Evolutionary conservation across 1,140 invertebrate genomes (phyloP).

Genomic region (Drosophila santomea): DNA sequence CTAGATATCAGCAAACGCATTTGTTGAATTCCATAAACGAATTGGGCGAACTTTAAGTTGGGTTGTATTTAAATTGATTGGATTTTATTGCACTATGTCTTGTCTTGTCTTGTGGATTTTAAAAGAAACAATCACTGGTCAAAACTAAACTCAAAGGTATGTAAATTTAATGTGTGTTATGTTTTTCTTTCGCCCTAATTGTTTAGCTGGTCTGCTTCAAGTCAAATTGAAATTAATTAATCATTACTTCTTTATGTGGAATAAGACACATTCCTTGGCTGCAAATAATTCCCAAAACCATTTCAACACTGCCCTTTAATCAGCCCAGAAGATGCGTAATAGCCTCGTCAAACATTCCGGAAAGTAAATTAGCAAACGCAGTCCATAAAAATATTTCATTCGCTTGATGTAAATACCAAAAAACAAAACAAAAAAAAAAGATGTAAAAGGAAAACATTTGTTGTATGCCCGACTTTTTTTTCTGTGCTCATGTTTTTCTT

Average conservation of each 20-base stretch:
- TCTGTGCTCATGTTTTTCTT: constrained; percentile 30
- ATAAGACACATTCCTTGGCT: neutral
- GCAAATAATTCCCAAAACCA: constrained; percentile 1
- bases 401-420: constrained; percentile 1
- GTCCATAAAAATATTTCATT: constrained; percentile 46
- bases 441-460: constrained; percentile 48
- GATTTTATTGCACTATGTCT: neutral
- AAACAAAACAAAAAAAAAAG: neutral
- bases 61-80: constrained; percentile 18
- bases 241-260: neutral
- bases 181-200: no score
- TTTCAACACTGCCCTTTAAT: constrained; percentile 17
- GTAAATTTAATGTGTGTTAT: no score
- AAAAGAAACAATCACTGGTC: neutral
- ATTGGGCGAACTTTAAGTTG: neutral
- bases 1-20: neutral
- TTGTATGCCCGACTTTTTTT: constrained; percentile 45
- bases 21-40: constrained; percentile 4
- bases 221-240: neutral
- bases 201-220: no score
- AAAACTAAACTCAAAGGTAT: neutral
- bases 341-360: constrained; percentile 23
- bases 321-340: constrained; percentile 21
- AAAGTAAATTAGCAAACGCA: constrained; percentile 44
- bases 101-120: neutral